Conservation (phyloP, 2,113 vertebrate genomes). For the Reinhardtius hippoglossoides region DNA sequence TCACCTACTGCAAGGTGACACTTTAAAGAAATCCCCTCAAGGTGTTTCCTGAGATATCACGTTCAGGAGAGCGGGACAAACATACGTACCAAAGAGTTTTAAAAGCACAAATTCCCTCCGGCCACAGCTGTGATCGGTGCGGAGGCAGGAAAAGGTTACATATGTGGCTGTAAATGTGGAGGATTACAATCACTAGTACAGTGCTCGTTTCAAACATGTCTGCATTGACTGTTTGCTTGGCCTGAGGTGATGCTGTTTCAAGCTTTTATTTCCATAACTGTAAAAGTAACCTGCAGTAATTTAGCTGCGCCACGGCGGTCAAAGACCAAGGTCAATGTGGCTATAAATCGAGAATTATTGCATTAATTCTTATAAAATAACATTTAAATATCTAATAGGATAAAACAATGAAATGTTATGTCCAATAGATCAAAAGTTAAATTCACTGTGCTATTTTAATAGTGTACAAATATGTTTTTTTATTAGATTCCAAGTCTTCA, state of each 20-base stretch:
- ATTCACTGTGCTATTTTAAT: not conserved
- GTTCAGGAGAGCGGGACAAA: not conserved
- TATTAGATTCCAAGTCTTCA: no score
- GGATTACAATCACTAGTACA: no score
- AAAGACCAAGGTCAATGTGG: not conserved
- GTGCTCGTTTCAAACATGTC: no score
- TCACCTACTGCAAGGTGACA: not conserved
- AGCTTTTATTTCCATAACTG: no score
- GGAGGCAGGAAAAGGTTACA: not conserved
- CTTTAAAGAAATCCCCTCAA: not conserved
- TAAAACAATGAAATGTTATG: not conserved
- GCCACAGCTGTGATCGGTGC: not conserved
- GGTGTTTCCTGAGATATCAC: not conserved
- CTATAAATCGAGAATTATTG: not conserved
- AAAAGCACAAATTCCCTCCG: not conserved
- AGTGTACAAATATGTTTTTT: not conserved
- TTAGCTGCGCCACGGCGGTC: no score
- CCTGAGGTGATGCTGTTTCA: no score
- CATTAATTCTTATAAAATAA: not conserved
- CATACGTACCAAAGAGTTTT: not conserved
- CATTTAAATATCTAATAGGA: not conserved
- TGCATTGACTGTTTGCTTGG: no score
- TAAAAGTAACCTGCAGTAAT: no score
- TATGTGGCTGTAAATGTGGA: not conserved
- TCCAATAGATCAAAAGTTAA: not conserved